Evolutionary conservation across 2,797 vertebrate species (phyloP).

Genomic region (Calcarius lapponicus): DNA sequence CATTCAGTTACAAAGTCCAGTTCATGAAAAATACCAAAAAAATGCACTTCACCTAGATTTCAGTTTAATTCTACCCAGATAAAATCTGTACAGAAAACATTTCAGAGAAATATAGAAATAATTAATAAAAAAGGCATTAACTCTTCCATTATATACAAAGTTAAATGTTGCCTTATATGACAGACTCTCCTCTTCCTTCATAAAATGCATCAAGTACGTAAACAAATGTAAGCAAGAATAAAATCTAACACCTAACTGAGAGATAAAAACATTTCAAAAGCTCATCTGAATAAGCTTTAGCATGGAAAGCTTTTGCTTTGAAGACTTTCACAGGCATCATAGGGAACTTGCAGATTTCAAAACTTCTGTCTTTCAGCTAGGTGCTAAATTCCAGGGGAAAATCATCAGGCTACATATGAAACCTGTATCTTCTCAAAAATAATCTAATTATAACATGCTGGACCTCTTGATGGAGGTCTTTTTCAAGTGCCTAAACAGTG

Average conservation of each 20-base stretch:
- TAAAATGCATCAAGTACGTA: background rate
- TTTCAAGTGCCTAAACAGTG: background rate
- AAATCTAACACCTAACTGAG: background rate
- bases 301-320: background rate
- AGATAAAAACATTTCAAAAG: background rate
- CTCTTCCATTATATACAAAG: background rate
- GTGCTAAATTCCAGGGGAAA: background rate
- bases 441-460: background rate
- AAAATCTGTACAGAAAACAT: background rate
- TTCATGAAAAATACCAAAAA: background rate
- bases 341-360: background rate
- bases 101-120: background rate
- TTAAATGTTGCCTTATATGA: background rate
- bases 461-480: background rate
- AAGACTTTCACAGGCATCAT: background rate
- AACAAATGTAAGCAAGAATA: background rate
- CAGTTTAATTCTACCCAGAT: background rate
- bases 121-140: background rate
- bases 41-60: background rate
- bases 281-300: background rate
- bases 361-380: background rate
- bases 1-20: background rate
- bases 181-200: background rate
- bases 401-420: background rate
- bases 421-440: background rate